Base-by-base conservation (phyloP, 2,113 vertebrate genomes). In the Tachuris rubrigastra region DNA sequence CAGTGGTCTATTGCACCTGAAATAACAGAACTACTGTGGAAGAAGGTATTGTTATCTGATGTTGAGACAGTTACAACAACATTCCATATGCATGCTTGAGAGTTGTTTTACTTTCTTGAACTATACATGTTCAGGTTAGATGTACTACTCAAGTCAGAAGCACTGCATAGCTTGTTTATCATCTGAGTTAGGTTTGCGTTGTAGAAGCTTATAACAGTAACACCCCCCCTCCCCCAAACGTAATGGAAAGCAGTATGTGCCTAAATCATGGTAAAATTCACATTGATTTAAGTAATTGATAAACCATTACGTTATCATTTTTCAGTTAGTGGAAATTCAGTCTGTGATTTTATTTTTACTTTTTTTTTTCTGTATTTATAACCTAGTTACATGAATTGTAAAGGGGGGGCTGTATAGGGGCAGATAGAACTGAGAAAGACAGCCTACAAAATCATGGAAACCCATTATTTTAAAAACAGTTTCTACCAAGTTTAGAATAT, bases 231-330 rank as follows among this genome's bases (percentile, higher is more conserved):
- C n/a, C n/a, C 5, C 17, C 25, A 39, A 56, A 73, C 28, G 15
- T 88, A 66, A 62, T n/a, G 41, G 35, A 50, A 55, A 81, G 66
- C n/a, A 72, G 14, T 42, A 47, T 67, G 39, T 37, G 11, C 25
- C 31, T 68, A 23, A 24, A 33, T 89, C 60, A 69, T 76, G 44
- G 62, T 69, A 84, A 46, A 88, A 84, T 84, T 95, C 91, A 71
- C 66, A 53, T 30, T 78, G 37, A 79, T 89, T 86, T 89, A 86
- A 95, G 90, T 91, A 76, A 89, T 77, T 89, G 37, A 81, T 69
- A 65, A 68, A 41, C 4, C 33, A 59, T 72, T 92, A 50, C 23
- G 63, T 82, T 42, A 42, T 63, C 5, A 25, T 46, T 75, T 87
- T 79, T 42, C 21, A 53, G n/a, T 76, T 44, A 78, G 25, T 39